These are phyloP conservation scores for Urophycis tenuis DNA, from an alignment of 2,797 vertebrate genomes.

Conservation along the genomic window DNA sequence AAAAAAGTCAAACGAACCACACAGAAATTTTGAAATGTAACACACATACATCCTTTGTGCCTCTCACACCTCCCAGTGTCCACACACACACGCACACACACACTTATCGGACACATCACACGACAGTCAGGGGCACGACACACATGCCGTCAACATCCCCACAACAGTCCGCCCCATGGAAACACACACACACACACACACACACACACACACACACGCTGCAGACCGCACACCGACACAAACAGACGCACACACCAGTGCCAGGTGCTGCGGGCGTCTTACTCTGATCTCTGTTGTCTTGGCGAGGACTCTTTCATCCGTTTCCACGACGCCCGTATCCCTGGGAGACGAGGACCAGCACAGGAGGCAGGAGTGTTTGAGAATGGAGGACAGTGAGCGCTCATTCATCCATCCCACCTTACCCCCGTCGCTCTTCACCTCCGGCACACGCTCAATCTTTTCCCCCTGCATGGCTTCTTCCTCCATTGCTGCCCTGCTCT, in stretches of 20 bases:
- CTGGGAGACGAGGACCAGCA: conserved; percentile 58
- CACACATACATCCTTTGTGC: neutral
- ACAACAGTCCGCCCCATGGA: neutral
- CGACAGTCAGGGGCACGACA: neutral
- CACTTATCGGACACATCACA: neutral
- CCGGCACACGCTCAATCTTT: conserved; percentile 44
- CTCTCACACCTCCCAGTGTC: neutral
- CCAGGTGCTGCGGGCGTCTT: conserved; percentile 68
- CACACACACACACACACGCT: neutral
- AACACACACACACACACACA: neutral
- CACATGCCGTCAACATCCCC: neutral
- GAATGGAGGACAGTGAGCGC: conserved; percentile 53
- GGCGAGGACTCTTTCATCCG: conserved; percentile 52
- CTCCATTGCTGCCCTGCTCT: conserved; percentile 54
- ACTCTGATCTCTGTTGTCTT: conserved; percentile 65
- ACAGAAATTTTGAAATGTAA: neutral
- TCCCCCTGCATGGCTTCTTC: conserved; percentile 54
- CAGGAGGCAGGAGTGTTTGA: conserved; percentile 65
- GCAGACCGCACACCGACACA: conserved; percentile 6
- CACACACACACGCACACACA: conserved; percentile 2
- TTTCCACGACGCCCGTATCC: conserved; percentile 52
- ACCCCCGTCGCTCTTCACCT: conserved; percentile 41
- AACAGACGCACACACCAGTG: conserved; percentile 58
- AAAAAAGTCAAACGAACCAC: neutral
- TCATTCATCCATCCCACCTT: conserved; percentile 55